These are phyloP conservation scores for Gonatopus flavifemur DNA, from an alignment of 1,140 invertebrate genomes.

Conservation along the genomic window DNA sequence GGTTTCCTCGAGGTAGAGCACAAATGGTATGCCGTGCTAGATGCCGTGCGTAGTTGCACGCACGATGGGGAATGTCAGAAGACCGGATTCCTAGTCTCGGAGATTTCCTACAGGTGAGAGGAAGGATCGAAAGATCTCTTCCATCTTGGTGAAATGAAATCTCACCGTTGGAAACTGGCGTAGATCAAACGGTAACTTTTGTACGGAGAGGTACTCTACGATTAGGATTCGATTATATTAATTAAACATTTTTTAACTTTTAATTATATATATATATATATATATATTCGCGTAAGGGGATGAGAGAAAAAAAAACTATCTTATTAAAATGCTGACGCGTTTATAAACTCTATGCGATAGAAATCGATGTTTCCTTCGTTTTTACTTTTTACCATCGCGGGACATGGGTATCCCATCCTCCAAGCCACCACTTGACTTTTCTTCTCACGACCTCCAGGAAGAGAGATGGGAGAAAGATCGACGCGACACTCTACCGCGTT, in stretches of 20 bases:
- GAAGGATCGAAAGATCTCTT: conserved; percentile 5
- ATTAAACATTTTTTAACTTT: no score
- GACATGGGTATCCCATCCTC: conserved; percentile 5
- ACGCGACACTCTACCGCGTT: conserved; percentile 27
- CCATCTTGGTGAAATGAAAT: neutral
- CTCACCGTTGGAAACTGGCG: conserved; percentile 5
- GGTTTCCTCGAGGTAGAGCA: neutral
- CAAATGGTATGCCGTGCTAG: conserved; percentile 21
- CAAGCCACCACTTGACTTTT: conserved; percentile 10
- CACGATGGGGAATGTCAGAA: conserved; percentile 30
- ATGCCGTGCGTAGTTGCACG: conserved; percentile 22
- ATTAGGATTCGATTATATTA: no score
- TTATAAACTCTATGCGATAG: conserved; percentile 44
- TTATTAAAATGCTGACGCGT: no score
- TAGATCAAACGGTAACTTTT: no score
- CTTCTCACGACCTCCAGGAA: conserved; percentile 33
- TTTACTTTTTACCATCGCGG: conserved; percentile 5
- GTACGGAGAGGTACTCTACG: no score
- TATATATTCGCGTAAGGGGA: no score
- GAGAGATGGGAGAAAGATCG: no score
- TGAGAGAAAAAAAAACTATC: no score
- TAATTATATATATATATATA: no score
- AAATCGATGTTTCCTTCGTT: conserved; percentile 39
- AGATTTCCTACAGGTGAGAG: conserved; percentile 16
- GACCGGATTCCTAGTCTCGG: conserved; percentile 22